Percentiles rank a stretch among this genome's conserved stretches.
phyloP scores from a whole-genome alignment of 2,113 vertebrate genomes.

The Tretioscincus oriximinensis region DNA sequence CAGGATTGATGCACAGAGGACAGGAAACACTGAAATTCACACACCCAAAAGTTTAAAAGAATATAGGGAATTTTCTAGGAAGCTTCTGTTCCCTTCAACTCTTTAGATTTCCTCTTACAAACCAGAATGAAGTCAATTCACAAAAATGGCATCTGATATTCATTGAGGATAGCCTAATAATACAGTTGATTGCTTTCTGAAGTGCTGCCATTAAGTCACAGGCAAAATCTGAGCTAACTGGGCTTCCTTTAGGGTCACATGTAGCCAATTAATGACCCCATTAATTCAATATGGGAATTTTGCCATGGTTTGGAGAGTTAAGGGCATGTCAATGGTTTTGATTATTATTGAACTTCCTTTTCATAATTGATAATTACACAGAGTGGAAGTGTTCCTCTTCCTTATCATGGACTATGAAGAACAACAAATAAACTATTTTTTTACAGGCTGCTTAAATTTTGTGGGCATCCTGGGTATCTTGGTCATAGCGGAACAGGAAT shows the following conservation, averaged over 20 bases:
- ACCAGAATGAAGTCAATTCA: not conserved
- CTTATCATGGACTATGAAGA: conserved; percentile 23
- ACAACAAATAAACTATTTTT: conserved; percentile 57
- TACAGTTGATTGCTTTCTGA: conserved; percentile 11
- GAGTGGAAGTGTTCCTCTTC: conserved; percentile 58
- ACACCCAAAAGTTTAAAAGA: not conserved
- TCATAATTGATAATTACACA: conserved; percentile 58
- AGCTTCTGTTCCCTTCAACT: not conserved
- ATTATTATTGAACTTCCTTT: conserved; percentile 68
- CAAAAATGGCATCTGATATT: not conserved
- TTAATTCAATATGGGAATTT: conserved; percentile 41
- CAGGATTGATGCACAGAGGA: not conserved
- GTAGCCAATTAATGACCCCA: conserved; percentile 36
- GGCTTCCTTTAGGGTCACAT: conserved; percentile 28
- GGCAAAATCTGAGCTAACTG: conserved; percentile 27
- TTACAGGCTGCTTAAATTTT: conserved; percentile 49
- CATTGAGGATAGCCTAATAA: not conserved
- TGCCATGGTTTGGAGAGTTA: conserved; percentile 33
- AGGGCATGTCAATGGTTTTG: conserved; percentile 60
- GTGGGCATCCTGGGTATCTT: conserved; percentile 45
- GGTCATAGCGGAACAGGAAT: conserved; percentile 21
- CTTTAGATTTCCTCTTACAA: conserved; percentile 4
- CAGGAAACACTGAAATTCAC: not conserved
- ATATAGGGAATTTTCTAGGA: not conserved
- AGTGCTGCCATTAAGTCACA: not conserved